Evolutionary conservation across 2,113 vertebrate species (phyloP).

Genomic region (Empidonax traillii): DNA sequence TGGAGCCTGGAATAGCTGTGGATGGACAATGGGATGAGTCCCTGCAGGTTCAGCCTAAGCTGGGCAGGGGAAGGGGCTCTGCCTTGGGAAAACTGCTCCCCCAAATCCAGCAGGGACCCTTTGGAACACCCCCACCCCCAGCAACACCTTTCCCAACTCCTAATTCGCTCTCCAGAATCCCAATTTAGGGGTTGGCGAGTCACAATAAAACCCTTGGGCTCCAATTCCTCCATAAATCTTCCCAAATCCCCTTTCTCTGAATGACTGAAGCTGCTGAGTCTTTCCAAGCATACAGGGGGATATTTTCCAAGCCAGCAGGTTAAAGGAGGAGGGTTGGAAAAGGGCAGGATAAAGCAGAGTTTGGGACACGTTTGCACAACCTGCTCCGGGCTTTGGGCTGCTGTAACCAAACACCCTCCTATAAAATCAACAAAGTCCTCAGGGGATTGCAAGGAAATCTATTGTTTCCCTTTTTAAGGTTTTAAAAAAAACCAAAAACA

Average conservation of each 20-base stretch:
- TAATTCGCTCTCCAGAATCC: neutral
- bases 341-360: neutral
- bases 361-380: neutral
- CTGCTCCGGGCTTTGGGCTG: neutral
- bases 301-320: neutral
- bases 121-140: neutral
- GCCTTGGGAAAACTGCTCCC: neutral
- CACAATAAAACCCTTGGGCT: conserved; percentile 5
- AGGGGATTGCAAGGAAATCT: neutral
- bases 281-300: neutral
- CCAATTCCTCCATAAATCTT: conserved; percentile 46
- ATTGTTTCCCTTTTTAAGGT: neutral
- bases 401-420: neutral
- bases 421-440: neutral
- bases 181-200: neutral
- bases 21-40: neutral
- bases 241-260: neutral
- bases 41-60: neutral
- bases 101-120: neutral
- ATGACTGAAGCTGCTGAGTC: neutral
- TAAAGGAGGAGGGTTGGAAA: neutral
- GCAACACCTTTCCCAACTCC: neutral
- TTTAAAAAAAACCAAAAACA: no score
- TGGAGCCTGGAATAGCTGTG: neutral
- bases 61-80: neutral